Evolutionary conservation across 1,140 invertebrate genomes (phyloP).

Genomic region (Drosophila subobscura): DNA sequence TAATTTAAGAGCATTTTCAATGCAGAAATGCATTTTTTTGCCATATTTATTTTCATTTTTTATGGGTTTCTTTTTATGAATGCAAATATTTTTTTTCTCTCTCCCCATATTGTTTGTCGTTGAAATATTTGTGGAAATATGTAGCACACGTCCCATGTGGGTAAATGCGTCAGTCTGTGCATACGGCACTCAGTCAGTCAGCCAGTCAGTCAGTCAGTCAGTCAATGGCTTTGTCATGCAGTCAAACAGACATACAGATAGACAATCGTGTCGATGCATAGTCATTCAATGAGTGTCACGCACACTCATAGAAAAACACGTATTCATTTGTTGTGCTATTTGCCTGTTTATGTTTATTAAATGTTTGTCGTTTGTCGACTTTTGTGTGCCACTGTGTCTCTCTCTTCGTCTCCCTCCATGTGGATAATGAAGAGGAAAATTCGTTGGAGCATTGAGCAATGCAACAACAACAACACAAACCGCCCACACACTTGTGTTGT

Average conservation of each 20-base stretch:
- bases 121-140: constrained; percentile 46
- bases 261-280: constrained; percentile 45
- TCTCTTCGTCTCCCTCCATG: not conserved
- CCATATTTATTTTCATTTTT: constrained; percentile 29
- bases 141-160: constrained; percentile 58
- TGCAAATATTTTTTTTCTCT: constrained; percentile 49
- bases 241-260: constrained; percentile 38
- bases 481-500: constrained; percentile 41
- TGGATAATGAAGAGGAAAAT: constrained; percentile 40
- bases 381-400: too few relatives aligned
- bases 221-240: constrained; percentile 22
- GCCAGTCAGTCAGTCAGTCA: constrained; percentile 20
- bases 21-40: constrained; percentile 11
- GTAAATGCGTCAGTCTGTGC: constrained; percentile 11
- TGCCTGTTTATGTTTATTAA: constrained; percentile 52
- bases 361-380: constrained; percentile 46
- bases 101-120: constrained; percentile 35
- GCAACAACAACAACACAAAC: constrained; percentile 31
- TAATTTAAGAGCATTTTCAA: constrained; percentile 42
- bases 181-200: not conserved
- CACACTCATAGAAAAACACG: constrained; percentile 18
- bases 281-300: constrained; percentile 53
- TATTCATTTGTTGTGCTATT: constrained; percentile 29
- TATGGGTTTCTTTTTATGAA: constrained; percentile 53
- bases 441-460: constrained; percentile 56